Percentiles rank a stretch among this genome's conserved stretches.
Conservation (phyloP, 2,797 vertebrate species). For the Etheostoma nigrum region DNA sequence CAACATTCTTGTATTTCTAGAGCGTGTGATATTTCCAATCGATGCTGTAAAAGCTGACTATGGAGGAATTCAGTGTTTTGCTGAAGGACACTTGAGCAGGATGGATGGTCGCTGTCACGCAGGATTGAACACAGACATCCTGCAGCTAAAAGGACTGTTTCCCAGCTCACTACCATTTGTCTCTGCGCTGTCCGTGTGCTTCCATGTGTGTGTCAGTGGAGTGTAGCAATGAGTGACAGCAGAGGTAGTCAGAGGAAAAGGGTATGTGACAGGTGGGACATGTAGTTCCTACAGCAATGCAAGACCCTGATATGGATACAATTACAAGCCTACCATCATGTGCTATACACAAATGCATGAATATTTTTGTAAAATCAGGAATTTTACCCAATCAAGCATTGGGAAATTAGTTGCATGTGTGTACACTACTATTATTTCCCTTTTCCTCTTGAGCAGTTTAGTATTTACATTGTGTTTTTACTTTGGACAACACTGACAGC, state of each 20-base stretch:
- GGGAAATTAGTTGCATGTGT: neutral
- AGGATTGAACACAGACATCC: slow-evolving; percentile 28
- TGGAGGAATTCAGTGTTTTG: slow-evolving; percentile 26
- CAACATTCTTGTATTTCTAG: neutral
- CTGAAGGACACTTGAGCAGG: slow-evolving; percentile 50
- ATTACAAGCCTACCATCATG: neutral
- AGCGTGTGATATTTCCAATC: slow-evolving; percentile 4
- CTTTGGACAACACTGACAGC: neutral
- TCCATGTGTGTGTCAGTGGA: slow-evolving; percentile 34
- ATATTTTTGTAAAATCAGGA: neutral
- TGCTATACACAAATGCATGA: neutral
- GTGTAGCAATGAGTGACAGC: slow-evolving; percentile 42
- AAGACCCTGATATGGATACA: neutral
- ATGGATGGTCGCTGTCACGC: slow-evolving; percentile 57
- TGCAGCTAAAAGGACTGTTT: slow-evolving; percentile 36
- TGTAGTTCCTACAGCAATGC: neutral
- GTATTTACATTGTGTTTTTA: neutral
- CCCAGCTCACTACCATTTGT: slow-evolving; percentile 18
- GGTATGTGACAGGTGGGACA: slow-evolving; percentile 16
- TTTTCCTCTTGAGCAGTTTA: neutral
- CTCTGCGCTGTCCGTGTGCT: neutral
- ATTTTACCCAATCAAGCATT: neutral
- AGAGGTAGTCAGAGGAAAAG: neutral
- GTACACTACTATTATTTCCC: neutral
- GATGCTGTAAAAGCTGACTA: slow-evolving; percentile 24